A percentile compares a stretch with the other conserved stretches of the same genome.
These are phyloP conservation scores for Dryococelus australis DNA, from an alignment of 2,888 invertebrate species.

Conservation along the genomic window DNA sequence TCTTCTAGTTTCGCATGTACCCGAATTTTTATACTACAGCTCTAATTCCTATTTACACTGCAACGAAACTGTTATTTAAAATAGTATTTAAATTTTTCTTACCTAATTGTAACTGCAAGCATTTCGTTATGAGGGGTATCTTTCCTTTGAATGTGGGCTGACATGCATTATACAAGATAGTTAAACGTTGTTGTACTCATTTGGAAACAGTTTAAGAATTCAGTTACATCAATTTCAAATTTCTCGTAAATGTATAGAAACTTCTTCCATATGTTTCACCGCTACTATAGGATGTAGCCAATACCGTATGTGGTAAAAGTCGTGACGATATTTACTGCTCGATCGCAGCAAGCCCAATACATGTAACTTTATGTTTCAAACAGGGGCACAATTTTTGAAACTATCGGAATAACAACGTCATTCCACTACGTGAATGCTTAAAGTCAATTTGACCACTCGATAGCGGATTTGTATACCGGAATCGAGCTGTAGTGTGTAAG, in stretches of 20 bases:
- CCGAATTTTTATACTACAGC: too few species aligned
- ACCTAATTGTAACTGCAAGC: background rate
- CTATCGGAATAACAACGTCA: too few species aligned
- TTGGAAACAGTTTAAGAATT: background rate
- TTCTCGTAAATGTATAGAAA: background rate
- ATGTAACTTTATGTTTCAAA: background rate
- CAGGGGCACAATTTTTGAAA: too few species aligned
- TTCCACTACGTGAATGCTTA: too few species aligned
- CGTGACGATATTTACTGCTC: background rate
- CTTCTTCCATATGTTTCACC: background rate
- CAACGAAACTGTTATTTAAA: background rate
- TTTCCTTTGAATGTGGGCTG: background rate
- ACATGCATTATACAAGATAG: background rate
- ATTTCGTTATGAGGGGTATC: background rate
- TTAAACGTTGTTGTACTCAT: slow-evolving; percentile 2
- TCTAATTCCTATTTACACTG: background rate
- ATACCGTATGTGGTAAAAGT: background rate
- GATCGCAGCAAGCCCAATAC: background rate
- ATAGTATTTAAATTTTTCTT: background rate
- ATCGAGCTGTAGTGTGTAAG: too few species aligned
- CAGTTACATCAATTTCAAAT: background rate
- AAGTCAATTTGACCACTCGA: too few species aligned
- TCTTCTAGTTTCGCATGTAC: too few species aligned
- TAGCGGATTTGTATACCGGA: too few species aligned
- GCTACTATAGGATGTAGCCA: background rate